Base-by-base conservation (phyloP, 2,888 invertebrate genomes). In the Onchidella celtica region DNA sequence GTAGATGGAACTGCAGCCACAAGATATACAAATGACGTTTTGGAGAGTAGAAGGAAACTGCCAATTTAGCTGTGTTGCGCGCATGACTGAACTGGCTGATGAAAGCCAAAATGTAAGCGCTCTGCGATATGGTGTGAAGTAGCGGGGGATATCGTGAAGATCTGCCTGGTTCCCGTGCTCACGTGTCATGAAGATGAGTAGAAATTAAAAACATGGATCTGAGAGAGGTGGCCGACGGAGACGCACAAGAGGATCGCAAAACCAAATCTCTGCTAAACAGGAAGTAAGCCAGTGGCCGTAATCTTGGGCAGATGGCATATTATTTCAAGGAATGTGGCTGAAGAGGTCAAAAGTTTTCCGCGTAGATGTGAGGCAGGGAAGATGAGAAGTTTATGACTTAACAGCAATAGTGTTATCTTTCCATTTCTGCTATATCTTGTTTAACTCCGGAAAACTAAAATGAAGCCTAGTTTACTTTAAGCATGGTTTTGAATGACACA, bases 261-360 rank as follows among this genome's bases (percentile, higher is more conserved):
- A n/a, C 24, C 59, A 27, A 57, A 57, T 34, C 9, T 3, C 21
- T 57, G 73, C 57, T 11, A 75, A 65, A 75, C 63, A 75, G 75
- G 75, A 75, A 75, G 75, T 75, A 29, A 65, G 55, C 38, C 75
- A 32, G 65, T 40, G 75, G 61, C 27, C 40, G 47, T 75, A 75
- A 75, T 65, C 40, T 32, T 17, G 11, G 65, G 24, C 75, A 75
- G 63, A 75, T 65, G 63, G 47, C 9, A 6, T 32, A 27, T 32
- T 61, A 65, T 65, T 59, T 59, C 3, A 34, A 61, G 59, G 38
- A 61, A 61, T 24, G 36, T 59, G n/a, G n/a, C n/a, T n/a, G n/a
- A n/a, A n/a, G n/a, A n/a, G n/a, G n/a, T n/a, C n/a, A n/a, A n/a
- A n/a, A n/a, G n/a, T n/a, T n/a, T n/a, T n/a, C n/a, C n/a, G n/a